phyloP scores from a whole-genome alignment of 2,113 vertebrate genomes.

The Megalops atlanticus region DNA sequence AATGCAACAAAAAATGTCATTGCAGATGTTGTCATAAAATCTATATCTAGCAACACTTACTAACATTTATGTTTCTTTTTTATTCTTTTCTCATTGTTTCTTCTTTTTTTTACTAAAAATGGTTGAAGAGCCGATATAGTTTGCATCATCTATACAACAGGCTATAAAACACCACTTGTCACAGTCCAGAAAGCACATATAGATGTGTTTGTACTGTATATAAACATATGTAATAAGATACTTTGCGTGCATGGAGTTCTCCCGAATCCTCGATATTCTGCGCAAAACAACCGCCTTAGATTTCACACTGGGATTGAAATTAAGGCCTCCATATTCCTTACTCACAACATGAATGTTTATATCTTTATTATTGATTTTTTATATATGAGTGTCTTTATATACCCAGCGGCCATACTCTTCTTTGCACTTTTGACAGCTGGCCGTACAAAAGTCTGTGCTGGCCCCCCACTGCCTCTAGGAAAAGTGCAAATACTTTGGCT shows the following conservation, averaged over 20 bases:
- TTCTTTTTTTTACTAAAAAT: slow-evolving; percentile 87
- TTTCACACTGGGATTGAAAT: slow-evolving; percentile 81
- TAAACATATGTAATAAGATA: slow-evolving; percentile 99
- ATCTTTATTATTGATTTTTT: slow-evolving; percentile 58
- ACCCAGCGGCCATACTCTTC: slow-evolving; percentile 74
- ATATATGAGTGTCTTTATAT: slow-evolving; percentile 78
- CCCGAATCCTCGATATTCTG: slow-evolving; percentile 74
- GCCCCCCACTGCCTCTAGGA: slow-evolving; percentile 68
- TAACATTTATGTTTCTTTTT: slow-evolving; percentile 77
- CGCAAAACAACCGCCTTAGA: slow-evolving; percentile 76
- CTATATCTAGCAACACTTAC: slow-evolving; percentile 98
- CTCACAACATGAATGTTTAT: slow-evolving; percentile 78
- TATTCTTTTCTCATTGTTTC: slow-evolving; percentile 46
- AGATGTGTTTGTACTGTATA: slow-evolving; percentile 98
- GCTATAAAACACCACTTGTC: slow-evolving; percentile 99
- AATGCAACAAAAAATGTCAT: slow-evolving; percentile 69
- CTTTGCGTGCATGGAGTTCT: slow-evolving; percentile 96
- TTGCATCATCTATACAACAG: slow-evolving; percentile 99
- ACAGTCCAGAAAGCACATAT: slow-evolving; percentile 99
- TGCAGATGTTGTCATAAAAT: slow-evolving; percentile 88
- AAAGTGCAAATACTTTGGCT: slow-evolving; percentile 84
- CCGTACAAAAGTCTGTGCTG: slow-evolving; percentile 72
- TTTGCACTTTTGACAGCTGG: slow-evolving; percentile 65
- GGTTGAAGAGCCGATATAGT: slow-evolving; percentile 96
- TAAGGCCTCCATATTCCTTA: slow-evolving; percentile 85